These are phyloP conservation scores for Saguinus imperator DNA, from an alignment of 2,113 vertebrate genomes.

Conservation along the genomic window DNA sequence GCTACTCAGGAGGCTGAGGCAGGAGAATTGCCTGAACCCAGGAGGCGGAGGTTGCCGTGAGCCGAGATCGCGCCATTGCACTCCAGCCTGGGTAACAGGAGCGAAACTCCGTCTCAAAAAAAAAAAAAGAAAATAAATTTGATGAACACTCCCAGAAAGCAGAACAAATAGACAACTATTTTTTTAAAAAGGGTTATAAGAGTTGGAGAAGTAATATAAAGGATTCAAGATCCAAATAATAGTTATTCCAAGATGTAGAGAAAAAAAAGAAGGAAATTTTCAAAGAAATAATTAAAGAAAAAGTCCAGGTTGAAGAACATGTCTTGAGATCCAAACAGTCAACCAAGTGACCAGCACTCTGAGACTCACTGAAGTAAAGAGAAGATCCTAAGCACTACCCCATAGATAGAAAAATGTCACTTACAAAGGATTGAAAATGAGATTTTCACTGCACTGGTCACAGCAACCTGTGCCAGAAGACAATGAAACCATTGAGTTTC, in stretches of 20 bases:
- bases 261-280: not conserved
- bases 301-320: not conserved
- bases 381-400: not conserved
- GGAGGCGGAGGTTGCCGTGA: no score
- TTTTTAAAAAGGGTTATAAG: not conserved
- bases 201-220: not conserved
- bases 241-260: not conserved
- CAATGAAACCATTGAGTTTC: not conserved
- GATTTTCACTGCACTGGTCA: not conserved
- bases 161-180: not conserved
- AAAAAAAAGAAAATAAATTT: conserved; percentile 28
- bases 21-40: no score
- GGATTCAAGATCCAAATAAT: not conserved
- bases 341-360: not conserved
- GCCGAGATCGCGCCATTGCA: no score
- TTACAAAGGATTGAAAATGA: not conserved
- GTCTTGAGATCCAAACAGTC: not conserved
- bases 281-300: conserved; percentile 43
- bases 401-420: not conserved
- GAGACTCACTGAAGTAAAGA: not conserved
- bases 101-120: no score
- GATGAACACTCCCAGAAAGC: not conserved
- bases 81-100: no score
- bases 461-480: not conserved
- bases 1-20: no score